These are phyloP conservation scores for Agrochola macilenta DNA, from an alignment of 2,888 invertebrate genomes.

Conservation along the genomic window DNA sequence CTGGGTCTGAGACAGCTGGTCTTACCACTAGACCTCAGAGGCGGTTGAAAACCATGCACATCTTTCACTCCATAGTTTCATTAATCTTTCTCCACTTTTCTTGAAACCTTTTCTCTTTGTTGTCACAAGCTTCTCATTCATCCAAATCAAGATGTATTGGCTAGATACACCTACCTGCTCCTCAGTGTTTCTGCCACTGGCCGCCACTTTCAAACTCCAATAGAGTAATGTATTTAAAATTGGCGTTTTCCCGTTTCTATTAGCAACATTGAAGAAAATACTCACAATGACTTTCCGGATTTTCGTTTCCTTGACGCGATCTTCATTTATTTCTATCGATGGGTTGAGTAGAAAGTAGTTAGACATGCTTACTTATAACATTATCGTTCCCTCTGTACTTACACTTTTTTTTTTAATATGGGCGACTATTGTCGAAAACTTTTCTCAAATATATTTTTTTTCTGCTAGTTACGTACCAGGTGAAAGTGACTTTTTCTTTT, in stretches of 20 bases:
- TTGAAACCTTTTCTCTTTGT: too few relatives aligned
- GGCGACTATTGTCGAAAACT: not conserved
- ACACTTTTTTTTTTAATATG: not conserved
- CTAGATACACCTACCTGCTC: too few relatives aligned
- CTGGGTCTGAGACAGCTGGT: too few relatives aligned
- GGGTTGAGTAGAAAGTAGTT: not conserved
- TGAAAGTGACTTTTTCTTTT: too few relatives aligned
- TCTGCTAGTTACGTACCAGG: too few relatives aligned
- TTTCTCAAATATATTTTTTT: too few relatives aligned
- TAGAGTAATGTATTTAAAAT: slow-evolving; percentile 14
- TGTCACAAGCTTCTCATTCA: too few relatives aligned
- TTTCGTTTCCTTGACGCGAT: slow-evolving; percentile 19
- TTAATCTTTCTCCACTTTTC: too few relatives aligned
- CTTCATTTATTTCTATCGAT: slow-evolving; percentile 4
- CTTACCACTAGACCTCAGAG: too few relatives aligned
- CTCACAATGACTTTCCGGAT: slow-evolving; percentile 8
- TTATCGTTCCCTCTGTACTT: not conserved
- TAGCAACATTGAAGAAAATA: slow-evolving; percentile 8
- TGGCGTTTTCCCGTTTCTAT: not conserved
- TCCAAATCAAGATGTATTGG: too few relatives aligned
- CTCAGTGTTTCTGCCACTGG: not conserved
- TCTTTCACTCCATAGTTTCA: too few relatives aligned
- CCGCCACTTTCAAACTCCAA: not conserved
- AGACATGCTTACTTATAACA: not conserved
- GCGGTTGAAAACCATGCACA: too few relatives aligned